These are phyloP conservation scores for Ramphastos sulfuratus DNA, from an alignment of 2,113 vertebrate genomes.

Conservation along the genomic window DNA sequence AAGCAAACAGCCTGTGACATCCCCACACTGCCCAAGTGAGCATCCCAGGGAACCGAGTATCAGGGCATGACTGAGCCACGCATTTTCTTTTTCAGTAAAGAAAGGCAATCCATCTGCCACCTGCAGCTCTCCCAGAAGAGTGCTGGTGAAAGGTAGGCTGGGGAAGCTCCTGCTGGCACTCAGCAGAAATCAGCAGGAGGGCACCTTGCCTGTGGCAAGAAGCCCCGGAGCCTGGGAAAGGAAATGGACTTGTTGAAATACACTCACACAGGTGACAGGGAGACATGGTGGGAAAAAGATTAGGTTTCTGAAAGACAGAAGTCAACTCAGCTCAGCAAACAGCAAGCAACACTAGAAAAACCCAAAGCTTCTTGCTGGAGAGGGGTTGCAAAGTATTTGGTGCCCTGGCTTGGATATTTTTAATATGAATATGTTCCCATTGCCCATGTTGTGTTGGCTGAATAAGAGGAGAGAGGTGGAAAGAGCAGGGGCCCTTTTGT, in stretches of 20 bases:
- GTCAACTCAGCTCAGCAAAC: not conserved
- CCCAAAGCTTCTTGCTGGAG: not conserved
- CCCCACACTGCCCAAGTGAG: fast-evolving
- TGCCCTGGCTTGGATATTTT: not conserved
- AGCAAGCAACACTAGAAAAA: not conserved
- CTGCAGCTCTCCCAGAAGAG: not conserved
- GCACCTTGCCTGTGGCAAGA: too few species aligned
- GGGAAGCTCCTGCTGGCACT: fast-evolving
- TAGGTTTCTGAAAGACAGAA: not conserved
- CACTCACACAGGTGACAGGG: not conserved
- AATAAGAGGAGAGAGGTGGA: not conserved
- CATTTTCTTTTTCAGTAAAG: not conserved
- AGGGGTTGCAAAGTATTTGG: not conserved
- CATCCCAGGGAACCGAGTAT: not conserved
- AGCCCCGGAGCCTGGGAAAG: not conserved
- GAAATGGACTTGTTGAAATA: not conserved
- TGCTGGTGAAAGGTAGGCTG: fast-evolving
- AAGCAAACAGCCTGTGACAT: fast-evolving
- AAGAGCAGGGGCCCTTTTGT: not conserved
- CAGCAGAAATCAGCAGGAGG: fast-evolving
- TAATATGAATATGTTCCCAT: not conserved
- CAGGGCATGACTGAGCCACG: not conserved
- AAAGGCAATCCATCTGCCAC: not conserved
- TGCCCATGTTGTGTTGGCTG: fast-evolving
- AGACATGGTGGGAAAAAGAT: not conserved